These are phyloP conservation scores for Perca schrenkii DNA, from an alignment of 2,113 vertebrate species.

Conservation along the genomic window DNA sequence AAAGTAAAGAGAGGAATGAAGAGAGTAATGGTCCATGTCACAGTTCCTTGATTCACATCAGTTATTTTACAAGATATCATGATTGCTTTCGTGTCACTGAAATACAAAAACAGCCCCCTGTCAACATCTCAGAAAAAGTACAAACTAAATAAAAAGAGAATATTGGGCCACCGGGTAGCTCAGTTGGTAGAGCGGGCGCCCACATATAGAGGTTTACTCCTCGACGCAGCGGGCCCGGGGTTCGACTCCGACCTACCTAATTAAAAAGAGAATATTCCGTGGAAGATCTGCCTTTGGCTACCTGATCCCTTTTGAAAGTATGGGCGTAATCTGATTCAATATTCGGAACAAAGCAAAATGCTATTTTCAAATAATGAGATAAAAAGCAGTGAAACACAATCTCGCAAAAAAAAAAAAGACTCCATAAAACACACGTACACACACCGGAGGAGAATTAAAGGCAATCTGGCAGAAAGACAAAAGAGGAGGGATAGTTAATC, in stretches of 20 bases:
- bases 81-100: slow-evolving; percentile 16
- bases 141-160: slow-evolving; percentile 6
- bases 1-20: slow-evolving; percentile 5
- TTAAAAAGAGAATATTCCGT: slow-evolving; percentile 5
- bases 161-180: no score
- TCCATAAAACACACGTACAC: slow-evolving; percentile 20
- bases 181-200: no score
- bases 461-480: slow-evolving; percentile 70
- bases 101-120: not conserved
- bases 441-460: slow-evolving; percentile 56
- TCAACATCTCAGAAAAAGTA: not conserved
- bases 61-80: slow-evolving; percentile 7
- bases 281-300: slow-evolving; percentile 1
- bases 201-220: no score
- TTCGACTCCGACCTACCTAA: not conserved
- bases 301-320: not conserved
- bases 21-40: not conserved
- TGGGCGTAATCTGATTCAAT: slow-evolving; percentile 19
- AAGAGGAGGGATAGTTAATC: slow-evolving; percentile 71
- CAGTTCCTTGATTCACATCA: slow-evolving; percentile 4
- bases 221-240: no score
- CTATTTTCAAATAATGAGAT: slow-evolving; percentile 47
- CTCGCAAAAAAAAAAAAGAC: slow-evolving; percentile 35
- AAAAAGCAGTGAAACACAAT: slow-evolving; percentile 36
- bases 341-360: slow-evolving; percentile 20